phyloP scores from a whole-genome alignment of 2,113 vertebrate genomes.

The Tetrax tetrax region DNA sequence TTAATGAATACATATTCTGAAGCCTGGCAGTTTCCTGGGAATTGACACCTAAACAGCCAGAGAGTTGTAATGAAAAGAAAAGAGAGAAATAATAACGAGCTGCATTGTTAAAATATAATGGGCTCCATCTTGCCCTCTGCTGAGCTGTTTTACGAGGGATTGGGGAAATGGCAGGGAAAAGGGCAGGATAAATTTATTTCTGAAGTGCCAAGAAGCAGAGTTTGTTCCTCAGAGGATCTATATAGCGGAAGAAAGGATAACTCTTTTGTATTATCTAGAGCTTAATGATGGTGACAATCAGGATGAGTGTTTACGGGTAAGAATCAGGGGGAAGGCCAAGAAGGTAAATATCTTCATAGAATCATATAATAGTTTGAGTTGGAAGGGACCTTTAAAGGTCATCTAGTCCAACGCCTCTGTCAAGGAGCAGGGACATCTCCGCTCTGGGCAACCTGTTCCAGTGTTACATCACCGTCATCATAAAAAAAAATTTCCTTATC shows the following conservation, averaged over 20 bases:
- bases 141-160: slow-evolving; percentile 18
- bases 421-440: no score
- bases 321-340: no score
- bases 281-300: no score
- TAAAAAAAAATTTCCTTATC: no score
- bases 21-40: background rate
- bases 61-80: slow-evolving; percentile 18
- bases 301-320: no score
- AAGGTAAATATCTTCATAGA: no score
- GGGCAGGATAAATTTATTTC: slow-evolving; percentile 34
- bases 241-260: slow-evolving; percentile 5
- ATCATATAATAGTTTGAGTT: no score
- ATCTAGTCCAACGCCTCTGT: no score
- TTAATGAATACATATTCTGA: background rate
- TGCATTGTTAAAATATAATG: slow-evolving; percentile 52
- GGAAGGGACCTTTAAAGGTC: no score
- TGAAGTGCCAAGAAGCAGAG: background rate
- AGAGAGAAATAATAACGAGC: slow-evolving; percentile 38
- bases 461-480: no score
- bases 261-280: background rate
- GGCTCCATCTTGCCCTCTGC: slow-evolving; percentile 30
- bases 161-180: slow-evolving; percentile 35
- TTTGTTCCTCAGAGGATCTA: background rate
- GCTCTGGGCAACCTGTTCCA: no score
- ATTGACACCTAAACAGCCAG: slow-evolving; percentile 28